Evolutionary conservation across 2,113 vertebrate species (phyloP), one percentile per base, ranked within the genome.

Genomic region (Nesogale talazaci): DNA sequence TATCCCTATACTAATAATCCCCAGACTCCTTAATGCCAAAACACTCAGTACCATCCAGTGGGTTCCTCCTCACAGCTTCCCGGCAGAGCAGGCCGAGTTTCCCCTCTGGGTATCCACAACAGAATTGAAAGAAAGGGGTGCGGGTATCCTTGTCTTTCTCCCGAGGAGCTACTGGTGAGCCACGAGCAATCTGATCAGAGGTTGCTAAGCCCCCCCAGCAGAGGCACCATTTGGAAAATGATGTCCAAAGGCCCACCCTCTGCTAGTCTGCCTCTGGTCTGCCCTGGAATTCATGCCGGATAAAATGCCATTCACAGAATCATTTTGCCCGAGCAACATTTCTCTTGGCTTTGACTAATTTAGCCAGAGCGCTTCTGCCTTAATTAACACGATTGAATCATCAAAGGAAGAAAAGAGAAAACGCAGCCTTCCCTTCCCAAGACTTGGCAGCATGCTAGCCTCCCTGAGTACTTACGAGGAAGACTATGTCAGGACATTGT

Each of bases 351-450:
- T 88, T 95, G 88, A 40, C 46, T 52, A 52, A 52, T 52, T 52
- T 52, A 52, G 46, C 87, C 31, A 25, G 85, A 38, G 46, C 4
- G 69, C 46, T 95, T 85, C 90, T 94, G 57, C 75, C 83, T 91
- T 95, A 93, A 93, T 95, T 93, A 90, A 76, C 85, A 94, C 72
- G 94, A 93, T 9, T 94, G 83, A 93, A 88, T 90, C 88, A 83
- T 92, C 89, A 67, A 92, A 95, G 27, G 40, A 86, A 83, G 42
- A 88, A 52, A 52, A 89, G 34, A 86, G 74, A 91, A 93, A 89
- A 80, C 29, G 31, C 74, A 85, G 85, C 15, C 82, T 75, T 88
- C 42, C 15, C 82, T 75, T 88, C 42, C 56, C 52, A 19, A 94
- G 86, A 36, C 40, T 67, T 63, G 59, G 78, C 42, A 75, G n/a